These are phyloP conservation scores for Centruroides vittatus DNA, from an alignment of 1,140 invertebrate species.

Conservation along the genomic window DNA sequence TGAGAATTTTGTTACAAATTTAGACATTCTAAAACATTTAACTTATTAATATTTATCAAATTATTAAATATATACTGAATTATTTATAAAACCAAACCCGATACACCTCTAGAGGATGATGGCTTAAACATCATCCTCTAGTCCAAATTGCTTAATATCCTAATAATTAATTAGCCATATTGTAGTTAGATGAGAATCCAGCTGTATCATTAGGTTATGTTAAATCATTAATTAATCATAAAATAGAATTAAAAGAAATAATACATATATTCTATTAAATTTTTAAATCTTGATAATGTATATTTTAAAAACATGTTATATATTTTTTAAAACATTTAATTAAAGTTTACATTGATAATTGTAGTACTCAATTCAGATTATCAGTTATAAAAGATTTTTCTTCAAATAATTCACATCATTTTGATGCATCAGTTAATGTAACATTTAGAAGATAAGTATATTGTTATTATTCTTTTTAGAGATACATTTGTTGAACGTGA, in stretches of 20 bases:
- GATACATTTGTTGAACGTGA: slow-evolving; percentile 74
- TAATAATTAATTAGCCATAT: too few relatives aligned
- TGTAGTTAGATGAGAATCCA: too few relatives aligned
- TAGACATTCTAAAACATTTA: too few relatives aligned
- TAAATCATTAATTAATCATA: too few relatives aligned
- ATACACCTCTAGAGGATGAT: background rate
- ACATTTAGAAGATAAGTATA: background rate
- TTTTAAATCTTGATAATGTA: too few relatives aligned
- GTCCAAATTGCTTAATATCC: too few relatives aligned
- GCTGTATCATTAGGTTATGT: too few relatives aligned
- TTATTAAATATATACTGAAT: background rate
- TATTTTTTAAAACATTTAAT: too few relatives aligned
- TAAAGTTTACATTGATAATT: too few relatives aligned
- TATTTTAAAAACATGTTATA: background rate
- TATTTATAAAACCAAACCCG: background rate
- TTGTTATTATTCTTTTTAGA: slow-evolving; percentile 33
- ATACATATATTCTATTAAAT: too few relatives aligned
- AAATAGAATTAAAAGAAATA: too few relatives aligned
- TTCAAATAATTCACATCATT: background rate
- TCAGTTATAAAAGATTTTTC: background rate
- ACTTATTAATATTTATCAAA: background rate
- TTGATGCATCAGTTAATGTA: background rate
- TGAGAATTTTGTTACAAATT: slow-evolving; percentile 5
- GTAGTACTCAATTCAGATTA: background rate
- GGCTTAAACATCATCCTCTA: background rate